Conservation (phyloP, 2,113 vertebrate genomes). For the Platanista minor region DNA sequence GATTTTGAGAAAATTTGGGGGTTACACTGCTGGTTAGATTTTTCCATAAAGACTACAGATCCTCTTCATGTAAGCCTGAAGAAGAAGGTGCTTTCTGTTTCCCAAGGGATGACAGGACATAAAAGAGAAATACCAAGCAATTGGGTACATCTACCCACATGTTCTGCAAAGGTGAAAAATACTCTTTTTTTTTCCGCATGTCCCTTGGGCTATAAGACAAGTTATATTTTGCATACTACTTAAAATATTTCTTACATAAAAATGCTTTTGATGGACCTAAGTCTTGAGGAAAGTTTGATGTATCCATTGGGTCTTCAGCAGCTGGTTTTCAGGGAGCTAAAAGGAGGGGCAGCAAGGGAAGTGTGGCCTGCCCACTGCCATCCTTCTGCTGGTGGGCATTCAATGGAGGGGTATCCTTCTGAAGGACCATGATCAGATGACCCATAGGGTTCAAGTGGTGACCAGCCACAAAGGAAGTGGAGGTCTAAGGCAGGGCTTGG, state of each 20-base stretch:
- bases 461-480: background rate
- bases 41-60: background rate
- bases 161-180: background rate
- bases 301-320: background rate
- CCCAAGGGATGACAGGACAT: background rate
- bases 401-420: background rate
- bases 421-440: background rate
- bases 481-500: background rate
- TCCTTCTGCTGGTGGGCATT: background rate
- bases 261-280: background rate
- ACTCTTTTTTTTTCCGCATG: background rate
- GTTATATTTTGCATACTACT: background rate
- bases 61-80: background rate
- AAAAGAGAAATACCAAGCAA: conserved; percentile 22
- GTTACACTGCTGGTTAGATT: background rate
- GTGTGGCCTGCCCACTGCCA: background rate
- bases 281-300: background rate
- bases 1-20: background rate
- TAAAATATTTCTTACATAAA: conserved; percentile 14
- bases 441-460: background rate
- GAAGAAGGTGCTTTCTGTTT: conserved; percentile 15
- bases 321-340: background rate
- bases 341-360: background rate
- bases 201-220: background rate
- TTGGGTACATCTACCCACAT: background rate